Base-by-base conservation (phyloP, 2,888 invertebrate genomes). In the Lycocerus yunnanus region DNA sequence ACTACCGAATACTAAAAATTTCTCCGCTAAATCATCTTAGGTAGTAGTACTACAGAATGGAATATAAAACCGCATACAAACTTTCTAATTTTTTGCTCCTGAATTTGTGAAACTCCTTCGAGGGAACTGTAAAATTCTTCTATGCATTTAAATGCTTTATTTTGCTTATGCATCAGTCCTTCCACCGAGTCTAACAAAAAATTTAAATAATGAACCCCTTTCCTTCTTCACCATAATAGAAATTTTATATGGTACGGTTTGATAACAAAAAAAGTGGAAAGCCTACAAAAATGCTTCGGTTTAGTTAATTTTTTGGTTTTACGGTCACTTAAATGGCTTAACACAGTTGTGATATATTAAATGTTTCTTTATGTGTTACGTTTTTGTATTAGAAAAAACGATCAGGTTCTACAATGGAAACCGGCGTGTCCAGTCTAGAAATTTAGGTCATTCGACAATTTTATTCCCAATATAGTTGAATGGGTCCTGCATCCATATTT, bases 111-210 rank as follows among this genome's bases (percentile, higher is more conserved):
- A 81, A 80, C 72, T 82, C 82, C 81, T 84, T 84, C 84, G 77
- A 79, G 85, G 85, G 84, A 86, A 85, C 84, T 83, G 85, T 86
- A 85, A 86, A 86, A 86, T 83, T 84, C 81, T 83, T 84, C 85
- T 81, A 87, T 87, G 87, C 87, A 87, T 87, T 87, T 87, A 86
- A 86, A 86, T 86, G 86, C 82, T 85, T 85, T 84, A 84, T 83
- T 86, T 85, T 82, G 83, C 81, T 80, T 82, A 81, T 80, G 79
- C 80, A 81, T 77, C 74, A 78, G 15, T 15, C 15, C 60, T 16
- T 73, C 75, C 70, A 69, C 73, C 77, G 73, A 74, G 71, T 78
- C 73, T 69, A 71, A 77, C 79, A 82, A 81, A 83, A 83, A 84
- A 84, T 82, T 78, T 82, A 82, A 84, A 82, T 83, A 82, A 81